A percentile compares a stretch with the other conserved stretches of the same genome.
phyloP scores from a whole-genome alignment of 2,888 invertebrate genomes.

The Patella caerulea region DNA sequence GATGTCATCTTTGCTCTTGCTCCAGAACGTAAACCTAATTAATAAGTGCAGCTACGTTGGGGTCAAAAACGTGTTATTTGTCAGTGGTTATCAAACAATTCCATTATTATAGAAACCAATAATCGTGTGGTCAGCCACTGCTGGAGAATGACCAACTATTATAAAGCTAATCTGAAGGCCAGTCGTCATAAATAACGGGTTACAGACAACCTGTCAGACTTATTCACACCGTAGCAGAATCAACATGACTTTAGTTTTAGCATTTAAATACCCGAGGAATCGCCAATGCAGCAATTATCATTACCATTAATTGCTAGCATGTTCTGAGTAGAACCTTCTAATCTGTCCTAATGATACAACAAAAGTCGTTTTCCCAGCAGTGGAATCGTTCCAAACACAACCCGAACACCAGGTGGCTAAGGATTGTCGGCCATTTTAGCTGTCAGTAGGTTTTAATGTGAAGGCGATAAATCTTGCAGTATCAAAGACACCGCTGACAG shows the following conservation, averaged over 20 bases:
- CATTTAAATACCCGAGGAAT: neutral
- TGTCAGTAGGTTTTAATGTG: constrained; percentile 1
- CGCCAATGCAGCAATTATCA: neutral
- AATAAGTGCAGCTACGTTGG: no score
- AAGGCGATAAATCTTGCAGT: neutral
- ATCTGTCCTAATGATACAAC: neutral
- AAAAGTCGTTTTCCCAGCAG: neutral
- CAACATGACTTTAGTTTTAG: neutral
- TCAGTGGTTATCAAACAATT: neutral
- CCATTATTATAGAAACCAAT: constrained; percentile 3
- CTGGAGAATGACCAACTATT: neutral
- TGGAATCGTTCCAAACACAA: neutral
- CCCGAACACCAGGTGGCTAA: neutral
- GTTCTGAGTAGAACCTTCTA: neutral
- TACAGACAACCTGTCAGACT: neutral
- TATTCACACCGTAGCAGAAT: neutral
- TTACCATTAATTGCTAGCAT: neutral
- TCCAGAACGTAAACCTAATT: no score
- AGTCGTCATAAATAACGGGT: neutral
- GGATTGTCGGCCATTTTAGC: neutral
- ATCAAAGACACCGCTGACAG: neutral
- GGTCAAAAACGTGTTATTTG: constrained; percentile 7
- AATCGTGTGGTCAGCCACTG: neutral
- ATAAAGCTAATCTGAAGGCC: neutral
- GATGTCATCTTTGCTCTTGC: no score